Percentiles rank a stretch among this genome's conserved stretches.
These are phyloP conservation scores for Ceratoteleas bidentatus DNA, from an alignment of 1,140 invertebrate genomes.

Conservation along the genomic window DNA sequence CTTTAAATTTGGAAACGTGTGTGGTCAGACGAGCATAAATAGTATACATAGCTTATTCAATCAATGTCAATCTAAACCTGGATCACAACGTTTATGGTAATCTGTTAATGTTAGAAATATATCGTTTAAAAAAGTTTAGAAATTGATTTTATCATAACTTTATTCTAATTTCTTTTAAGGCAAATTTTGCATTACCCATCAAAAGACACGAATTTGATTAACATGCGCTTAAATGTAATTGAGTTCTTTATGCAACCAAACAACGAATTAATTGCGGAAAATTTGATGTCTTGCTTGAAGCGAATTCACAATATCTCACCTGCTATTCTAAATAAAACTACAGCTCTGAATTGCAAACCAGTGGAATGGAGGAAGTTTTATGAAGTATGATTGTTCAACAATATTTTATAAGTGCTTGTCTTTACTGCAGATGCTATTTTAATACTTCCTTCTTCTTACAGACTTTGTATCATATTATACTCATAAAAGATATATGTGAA, in stretches of 20 bases:
- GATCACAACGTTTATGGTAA: conserved; percentile 81
- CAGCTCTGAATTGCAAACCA: conserved; percentile 83
- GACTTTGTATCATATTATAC: conserved; percentile 85
- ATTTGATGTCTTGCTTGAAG: conserved; percentile 83
- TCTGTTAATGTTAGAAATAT: conserved; percentile 14
- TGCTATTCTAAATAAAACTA: conserved; percentile 67
- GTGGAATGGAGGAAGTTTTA: conserved; percentile 86
- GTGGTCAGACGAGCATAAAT: conserved; percentile 83
- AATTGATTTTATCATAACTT: conserved; percentile 24
- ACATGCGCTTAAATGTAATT: conserved; percentile 84
- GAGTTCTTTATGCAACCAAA: conserved; percentile 83
- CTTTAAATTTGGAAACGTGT: conserved; percentile 85
- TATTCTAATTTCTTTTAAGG: conserved; percentile 68
- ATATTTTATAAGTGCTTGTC: background rate
- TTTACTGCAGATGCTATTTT: background rate
- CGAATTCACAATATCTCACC: conserved; percentile 82
- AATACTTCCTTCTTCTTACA: conserved; percentile 74
- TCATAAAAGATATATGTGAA: conserved; percentile 85
- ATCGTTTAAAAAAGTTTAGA: background rate
- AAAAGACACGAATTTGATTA: conserved; percentile 81
- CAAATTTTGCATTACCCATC: conserved; percentile 84
- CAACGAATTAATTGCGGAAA: conserved; percentile 83
- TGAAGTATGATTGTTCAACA: conserved; percentile 77
- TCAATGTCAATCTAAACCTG: conserved; percentile 86
- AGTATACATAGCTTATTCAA: conserved; percentile 88